phyloP scores from a whole-genome alignment of 1,140 invertebrate genomes.

The Ephestia elutella region DNA sequence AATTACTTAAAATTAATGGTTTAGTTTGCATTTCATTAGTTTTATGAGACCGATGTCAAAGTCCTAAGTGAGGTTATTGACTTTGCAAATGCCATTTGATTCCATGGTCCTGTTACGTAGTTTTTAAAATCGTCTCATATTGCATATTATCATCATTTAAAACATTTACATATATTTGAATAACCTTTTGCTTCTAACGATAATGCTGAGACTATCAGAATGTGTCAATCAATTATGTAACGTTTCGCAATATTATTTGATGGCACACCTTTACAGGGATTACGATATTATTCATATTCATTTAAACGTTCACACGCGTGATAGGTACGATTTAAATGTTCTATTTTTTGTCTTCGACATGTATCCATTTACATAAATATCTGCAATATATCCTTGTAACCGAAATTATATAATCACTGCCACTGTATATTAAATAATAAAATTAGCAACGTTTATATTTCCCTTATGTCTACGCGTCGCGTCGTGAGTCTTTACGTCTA shows the following conservation, averaged over 20 bases:
- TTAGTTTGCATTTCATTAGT: conserved; percentile 1
- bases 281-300: too few species aligned
- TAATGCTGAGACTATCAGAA: too few species aligned
- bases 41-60: not conserved
- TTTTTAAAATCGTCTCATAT: not conserved
- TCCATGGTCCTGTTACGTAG: not conserved
- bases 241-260: not conserved
- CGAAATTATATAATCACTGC: not conserved
- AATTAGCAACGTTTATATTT: not conserved
- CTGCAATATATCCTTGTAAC: not conserved
- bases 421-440: not conserved
- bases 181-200: too few species aligned
- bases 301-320: too few species aligned
- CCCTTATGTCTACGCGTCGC: too few species aligned
- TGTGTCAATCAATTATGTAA: too few species aligned
- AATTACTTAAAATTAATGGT: too few species aligned
- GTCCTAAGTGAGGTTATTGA: conserved; percentile 8
- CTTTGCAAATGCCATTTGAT: not conserved
- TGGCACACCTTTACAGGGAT: not conserved
- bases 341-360: too few species aligned
- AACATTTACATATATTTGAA: too few species aligned
- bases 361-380: too few species aligned
- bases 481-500: not conserved
- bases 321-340: too few species aligned
- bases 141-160: not conserved